These are phyloP conservation scores for Rhagophthalmus giganteus DNA, from an alignment of 2,888 invertebrate species.

Conservation along the genomic window DNA sequence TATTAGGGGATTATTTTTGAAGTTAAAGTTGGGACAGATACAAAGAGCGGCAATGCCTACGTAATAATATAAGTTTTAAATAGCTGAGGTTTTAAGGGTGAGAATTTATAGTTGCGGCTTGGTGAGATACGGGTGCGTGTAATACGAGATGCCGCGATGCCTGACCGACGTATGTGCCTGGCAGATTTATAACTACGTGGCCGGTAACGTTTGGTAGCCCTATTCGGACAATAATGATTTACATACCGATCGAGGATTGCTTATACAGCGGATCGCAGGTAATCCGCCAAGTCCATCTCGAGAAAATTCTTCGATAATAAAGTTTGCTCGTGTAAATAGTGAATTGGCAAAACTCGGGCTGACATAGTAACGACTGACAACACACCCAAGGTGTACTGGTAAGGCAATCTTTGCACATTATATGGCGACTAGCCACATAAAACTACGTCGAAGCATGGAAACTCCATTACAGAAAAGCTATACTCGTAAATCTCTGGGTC, in stretches of 20 bases:
- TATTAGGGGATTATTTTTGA: too few relatives aligned
- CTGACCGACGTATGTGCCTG: conserved; percentile 51
- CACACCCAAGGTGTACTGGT: conserved; percentile 50
- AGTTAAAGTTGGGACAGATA: too few relatives aligned
- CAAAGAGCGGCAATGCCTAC: too few relatives aligned
- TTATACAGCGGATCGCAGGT: too few relatives aligned
- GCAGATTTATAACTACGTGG: conserved; percentile 50
- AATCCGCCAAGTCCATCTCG: too few relatives aligned
- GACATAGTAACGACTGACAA: conserved; percentile 45
- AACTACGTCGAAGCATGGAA: conserved; percentile 56
- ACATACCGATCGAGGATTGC: conserved; percentile 36
- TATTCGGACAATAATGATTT: conserved; percentile 42
- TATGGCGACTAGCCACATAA: conserved; percentile 52
- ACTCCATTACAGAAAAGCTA: conserved; percentile 55
- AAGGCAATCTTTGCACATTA: conserved; percentile 51
- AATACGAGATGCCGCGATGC: conserved; percentile 40
- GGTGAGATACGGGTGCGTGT: conserved; percentile 34
- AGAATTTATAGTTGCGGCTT: conserved; percentile 40
- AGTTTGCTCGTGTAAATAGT: too few relatives aligned
- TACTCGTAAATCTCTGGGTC: conserved; percentile 53
- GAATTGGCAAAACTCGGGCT: too few relatives aligned
- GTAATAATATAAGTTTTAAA: conserved; percentile 35
- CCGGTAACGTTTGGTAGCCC: conserved; percentile 42
- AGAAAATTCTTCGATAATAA: too few relatives aligned
- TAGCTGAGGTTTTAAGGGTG: conserved; percentile 31